phyloP scores from a whole-genome alignment of 2,797 vertebrate species.

The Heteromormyrus szaboi region DNA sequence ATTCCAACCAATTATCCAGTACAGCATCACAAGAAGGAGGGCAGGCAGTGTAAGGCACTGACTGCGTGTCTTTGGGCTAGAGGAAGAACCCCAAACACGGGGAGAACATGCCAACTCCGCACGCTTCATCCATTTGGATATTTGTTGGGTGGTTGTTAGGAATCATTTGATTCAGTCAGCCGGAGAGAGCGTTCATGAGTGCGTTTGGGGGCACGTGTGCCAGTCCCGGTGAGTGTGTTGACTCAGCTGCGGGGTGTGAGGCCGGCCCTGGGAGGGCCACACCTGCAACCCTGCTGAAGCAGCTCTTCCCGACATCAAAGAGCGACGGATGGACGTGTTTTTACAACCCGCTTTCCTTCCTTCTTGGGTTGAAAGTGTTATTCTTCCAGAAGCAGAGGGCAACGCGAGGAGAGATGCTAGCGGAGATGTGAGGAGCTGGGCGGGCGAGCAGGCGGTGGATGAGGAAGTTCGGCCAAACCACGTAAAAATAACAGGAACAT shows the following conservation, averaged over 20 bases:
- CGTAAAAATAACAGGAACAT: neutral
- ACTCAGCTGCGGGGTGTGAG: constrained; percentile 53
- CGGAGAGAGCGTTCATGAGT: neutral
- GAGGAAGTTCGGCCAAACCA: neutral
- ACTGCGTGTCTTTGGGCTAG: neutral
- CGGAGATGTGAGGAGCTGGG: neutral
- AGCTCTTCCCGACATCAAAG: constrained; percentile 43
- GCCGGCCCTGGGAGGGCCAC: constrained; percentile 49
- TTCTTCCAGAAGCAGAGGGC: neutral
- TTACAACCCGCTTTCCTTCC: constrained; percentile 42
- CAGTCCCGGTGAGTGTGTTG: constrained; percentile 47
- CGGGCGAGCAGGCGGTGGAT: neutral
- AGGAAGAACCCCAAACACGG: neutral
- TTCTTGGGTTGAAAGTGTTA: constrained; percentile 31
- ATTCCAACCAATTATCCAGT: neutral
- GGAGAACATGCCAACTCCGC: neutral
- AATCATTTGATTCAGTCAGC: neutral
- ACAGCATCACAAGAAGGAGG: neutral
- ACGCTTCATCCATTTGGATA: neutral
- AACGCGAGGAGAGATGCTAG: neutral
- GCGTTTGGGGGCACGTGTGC: neutral
- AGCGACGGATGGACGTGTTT: constrained; percentile 54
- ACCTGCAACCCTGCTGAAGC: constrained; percentile 63
- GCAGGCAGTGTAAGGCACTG: neutral
- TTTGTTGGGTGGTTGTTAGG: neutral